Conservation (phyloP, 2,797 vertebrate species). For the Gambelia wislizenii region DNA sequence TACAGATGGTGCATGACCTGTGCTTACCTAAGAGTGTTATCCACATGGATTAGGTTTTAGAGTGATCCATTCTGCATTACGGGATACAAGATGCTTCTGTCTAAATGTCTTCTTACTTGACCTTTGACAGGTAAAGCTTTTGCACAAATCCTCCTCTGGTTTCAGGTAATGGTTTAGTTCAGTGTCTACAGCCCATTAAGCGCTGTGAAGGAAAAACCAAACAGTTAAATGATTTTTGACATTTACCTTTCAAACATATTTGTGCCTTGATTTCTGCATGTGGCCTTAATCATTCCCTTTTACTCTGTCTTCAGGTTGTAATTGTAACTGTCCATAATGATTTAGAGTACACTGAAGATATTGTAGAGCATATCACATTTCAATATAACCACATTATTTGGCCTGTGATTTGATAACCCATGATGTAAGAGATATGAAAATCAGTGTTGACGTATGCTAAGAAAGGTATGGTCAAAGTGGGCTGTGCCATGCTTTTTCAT, state of each 20-base stretch:
- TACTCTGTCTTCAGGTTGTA: slow-evolving; percentile 35
- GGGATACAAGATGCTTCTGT: slow-evolving; percentile 59
- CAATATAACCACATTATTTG: neutral
- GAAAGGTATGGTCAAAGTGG: neutral
- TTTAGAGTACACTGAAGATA: slow-evolving; percentile 36
- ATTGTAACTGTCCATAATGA: slow-evolving; percentile 43
- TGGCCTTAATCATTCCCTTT: slow-evolving; percentile 22
- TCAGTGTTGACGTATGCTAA: neutral
- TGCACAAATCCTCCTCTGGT: slow-evolving; percentile 38
- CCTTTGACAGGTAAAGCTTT: slow-evolving; percentile 53
- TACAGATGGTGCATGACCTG: slow-evolving; percentile 60
- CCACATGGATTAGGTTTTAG: slow-evolving; percentile 56
- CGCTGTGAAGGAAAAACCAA: slow-evolving; percentile 40
- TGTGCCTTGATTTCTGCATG: slow-evolving; percentile 45
- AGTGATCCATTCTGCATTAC: slow-evolving; percentile 54
- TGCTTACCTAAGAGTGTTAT: slow-evolving; percentile 61
- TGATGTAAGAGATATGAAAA: slow-evolving; percentile 35
- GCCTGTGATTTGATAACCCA: slow-evolving; percentile 25
- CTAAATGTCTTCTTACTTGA: slow-evolving; percentile 53
- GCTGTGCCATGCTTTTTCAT: neutral
- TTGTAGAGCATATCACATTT: slow-evolving; percentile 26
- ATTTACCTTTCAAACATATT: slow-evolving; percentile 49
- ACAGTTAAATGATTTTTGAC: slow-evolving; percentile 37
- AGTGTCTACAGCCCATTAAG: slow-evolving; percentile 18
- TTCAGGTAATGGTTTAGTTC: slow-evolving; percentile 50